These are phyloP conservation scores for Subacronicta megacephala DNA, from an alignment of 2,888 invertebrate genomes.

Conservation along the genomic window DNA sequence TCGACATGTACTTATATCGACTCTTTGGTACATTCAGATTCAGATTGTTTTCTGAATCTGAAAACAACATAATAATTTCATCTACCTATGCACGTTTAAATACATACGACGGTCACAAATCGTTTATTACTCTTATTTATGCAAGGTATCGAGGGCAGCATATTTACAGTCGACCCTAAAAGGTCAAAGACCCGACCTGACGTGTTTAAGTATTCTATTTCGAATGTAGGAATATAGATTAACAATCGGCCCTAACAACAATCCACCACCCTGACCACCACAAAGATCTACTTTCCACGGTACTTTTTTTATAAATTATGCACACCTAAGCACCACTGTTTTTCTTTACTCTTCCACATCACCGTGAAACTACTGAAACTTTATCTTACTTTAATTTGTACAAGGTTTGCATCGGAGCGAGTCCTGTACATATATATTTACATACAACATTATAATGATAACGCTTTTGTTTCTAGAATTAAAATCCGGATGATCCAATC, in stretches of 20 bases:
- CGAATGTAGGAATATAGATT: background rate
- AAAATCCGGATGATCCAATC: background rate
- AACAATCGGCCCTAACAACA: background rate
- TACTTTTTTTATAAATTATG: conserved; percentile 34
- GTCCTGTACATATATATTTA: no score
- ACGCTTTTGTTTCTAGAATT: no score
- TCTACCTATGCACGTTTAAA: no score
- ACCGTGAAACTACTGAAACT: conserved; percentile 15
- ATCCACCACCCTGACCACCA: conserved; percentile 19
- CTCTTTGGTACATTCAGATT: no score
- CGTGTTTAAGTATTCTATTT: conserved; percentile 4
- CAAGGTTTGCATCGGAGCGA: no score
- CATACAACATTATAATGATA: no score
- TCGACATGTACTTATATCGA: background rate
- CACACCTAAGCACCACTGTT: conserved; percentile 22
- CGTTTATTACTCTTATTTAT: no score
- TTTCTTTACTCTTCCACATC: conserved; percentile 15
- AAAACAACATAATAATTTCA: no score
- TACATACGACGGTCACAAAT: no score
- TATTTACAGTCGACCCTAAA: no score
- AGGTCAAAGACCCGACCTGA: background rate
- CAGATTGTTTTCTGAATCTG: no score
- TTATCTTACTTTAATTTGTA: conserved; percentile 2
- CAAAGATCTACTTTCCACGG: conserved; percentile 19
- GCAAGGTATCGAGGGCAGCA: no score